Base-by-base conservation (phyloP, 2,888 invertebrate genomes). In the Tetheella fluctuosa region DNA sequence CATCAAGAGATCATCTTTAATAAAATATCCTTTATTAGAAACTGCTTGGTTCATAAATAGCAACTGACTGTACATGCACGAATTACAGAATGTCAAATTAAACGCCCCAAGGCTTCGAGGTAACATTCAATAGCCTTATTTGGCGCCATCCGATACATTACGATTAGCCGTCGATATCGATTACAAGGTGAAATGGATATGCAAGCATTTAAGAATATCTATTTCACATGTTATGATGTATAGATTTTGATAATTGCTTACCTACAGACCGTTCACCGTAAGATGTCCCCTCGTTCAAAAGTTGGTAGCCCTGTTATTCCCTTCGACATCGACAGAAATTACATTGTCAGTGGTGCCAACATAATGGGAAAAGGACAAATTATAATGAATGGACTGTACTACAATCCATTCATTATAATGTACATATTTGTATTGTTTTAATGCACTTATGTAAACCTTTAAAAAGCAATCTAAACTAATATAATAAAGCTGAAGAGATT, bases 91-190 rank as follows among this genome's bases (percentile, higher is more conserved):
- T 58, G 53, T 59, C 57, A 59, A 59, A 48, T 54, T 30, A 37
- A 28, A 52, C 37, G 67, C 60, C 63, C 63, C 60, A 55, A 60
- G 55, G 57, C 30, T 34, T 12, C 13, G 28, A 13, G 39, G 39
- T 53, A 59, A 69, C 55, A 48, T 57, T 37, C 67, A 81, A 84
- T 78, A 76, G 73, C 84, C 86, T 87, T 86, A 88, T 84, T 82
- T 75, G 80, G 80, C 69, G 74, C 71, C 79, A 70, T 63, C 59
- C 65, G 64, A 63, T 76, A 81, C 81, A 83, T 85, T 76, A 76
- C 69, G 82, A 83, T 84, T 78, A 80, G 76, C 61, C 72, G 66
- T 67, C 74, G 64, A 71, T 70, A 71, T 63, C 70, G 71, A 70
- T 77, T 74, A 73, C 76, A 78, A 84, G 80, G 84, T 74, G 70